Base-by-base conservation (phyloP, 2,888 invertebrate genomes). In the Incurvaria masculella region DNA sequence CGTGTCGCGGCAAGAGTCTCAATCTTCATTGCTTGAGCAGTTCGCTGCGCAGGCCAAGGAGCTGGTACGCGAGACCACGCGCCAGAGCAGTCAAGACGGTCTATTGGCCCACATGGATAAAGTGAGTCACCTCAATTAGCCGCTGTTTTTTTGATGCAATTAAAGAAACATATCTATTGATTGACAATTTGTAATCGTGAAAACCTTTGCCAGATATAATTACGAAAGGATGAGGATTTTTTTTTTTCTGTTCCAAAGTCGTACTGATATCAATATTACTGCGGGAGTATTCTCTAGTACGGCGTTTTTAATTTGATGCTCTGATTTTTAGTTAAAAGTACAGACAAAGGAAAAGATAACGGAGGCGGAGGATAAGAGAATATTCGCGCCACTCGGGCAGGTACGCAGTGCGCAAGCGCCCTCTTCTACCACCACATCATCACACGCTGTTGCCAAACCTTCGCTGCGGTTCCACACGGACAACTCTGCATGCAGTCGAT, bases 61-160 rank as follows among this genome's bases (percentile, higher is more conserved):
- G 59, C 70, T 94, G 49, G 93, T 94, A 2, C 81, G 88, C 44
- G 94, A 94, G 64, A 92, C 93, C 0, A 92, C 91, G 0, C 79
- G 93, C 2, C 94, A 94, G 65, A 89, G 90, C 65, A 93, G 93
- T 59, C 94, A 94, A 65, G 94, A 94, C 65, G 93, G 93, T 21
- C 63, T 93, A 4, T 73, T 94, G 8, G 91, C 93, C 2, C 94
- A 94, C 53, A 90, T 94, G 83, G 94, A 94, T 61, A 94, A 94
- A 86, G 91, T 93, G 72, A 53, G 41, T 21, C n/a, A 40, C 45
- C 4, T 17, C 6, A 40, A 40, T 46, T 4, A 33, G 18, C n/a
- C 45, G 39, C n/a, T n/a, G n/a, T n/a, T n/a, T n/a, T n/a, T n/a
- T n/a, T n/a, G n/a, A n/a, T n/a, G n/a, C n/a, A n/a, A n/a, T n/a